A percentile compares a stretch with the other conserved stretches of the same genome.
phyloP scores from a whole-genome alignment of 1,140 invertebrate genomes.

The Drosophila yakuba region DNA sequence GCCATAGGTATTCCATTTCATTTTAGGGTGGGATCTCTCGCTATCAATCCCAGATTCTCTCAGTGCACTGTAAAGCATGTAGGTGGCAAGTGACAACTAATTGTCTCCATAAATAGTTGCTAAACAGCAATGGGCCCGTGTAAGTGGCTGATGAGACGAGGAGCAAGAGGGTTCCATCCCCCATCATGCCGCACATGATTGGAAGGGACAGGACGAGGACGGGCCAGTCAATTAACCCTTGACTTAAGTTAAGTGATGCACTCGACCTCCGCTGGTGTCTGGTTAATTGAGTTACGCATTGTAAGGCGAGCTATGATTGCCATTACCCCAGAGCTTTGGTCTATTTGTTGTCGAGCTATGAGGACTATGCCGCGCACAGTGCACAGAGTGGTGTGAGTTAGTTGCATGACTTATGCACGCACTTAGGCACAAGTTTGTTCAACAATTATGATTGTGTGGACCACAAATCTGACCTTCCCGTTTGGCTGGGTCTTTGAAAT shows the following conservation, averaged over 20 bases:
- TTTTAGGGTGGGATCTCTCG: no score
- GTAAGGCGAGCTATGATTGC: conserved; percentile 12
- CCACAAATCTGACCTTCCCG: neutral
- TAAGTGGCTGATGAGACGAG: conserved; percentile 28
- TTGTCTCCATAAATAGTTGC: conserved; percentile 59
- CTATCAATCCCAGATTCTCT: conserved; percentile 3
- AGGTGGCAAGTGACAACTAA: conserved; percentile 26
- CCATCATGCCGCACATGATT: neutral
- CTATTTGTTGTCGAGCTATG: neutral
- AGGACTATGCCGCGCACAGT: neutral
- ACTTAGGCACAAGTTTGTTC: neutral
- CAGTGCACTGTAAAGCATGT: conserved; percentile 7
- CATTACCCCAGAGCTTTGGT: neutral
- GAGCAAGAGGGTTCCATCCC: neutral
- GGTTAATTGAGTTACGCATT: conserved; percentile 57
- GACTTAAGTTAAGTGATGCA: conserved; percentile 32
- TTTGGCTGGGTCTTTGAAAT: neutral
- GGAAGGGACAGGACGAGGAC: neutral
- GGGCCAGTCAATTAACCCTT: conserved; percentile 8
- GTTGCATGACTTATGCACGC: neutral
- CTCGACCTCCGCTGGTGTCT: conserved; percentile 37
- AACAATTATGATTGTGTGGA: neutral
- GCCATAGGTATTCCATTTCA: no score
- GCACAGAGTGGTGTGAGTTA: conserved; percentile 5
- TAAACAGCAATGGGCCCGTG: conserved; percentile 32